Percentiles rank a stretch among this genome's conserved stretches.
phyloP scores from a whole-genome alignment of 2,888 invertebrate species.

The Calameuta filiformis region DNA sequence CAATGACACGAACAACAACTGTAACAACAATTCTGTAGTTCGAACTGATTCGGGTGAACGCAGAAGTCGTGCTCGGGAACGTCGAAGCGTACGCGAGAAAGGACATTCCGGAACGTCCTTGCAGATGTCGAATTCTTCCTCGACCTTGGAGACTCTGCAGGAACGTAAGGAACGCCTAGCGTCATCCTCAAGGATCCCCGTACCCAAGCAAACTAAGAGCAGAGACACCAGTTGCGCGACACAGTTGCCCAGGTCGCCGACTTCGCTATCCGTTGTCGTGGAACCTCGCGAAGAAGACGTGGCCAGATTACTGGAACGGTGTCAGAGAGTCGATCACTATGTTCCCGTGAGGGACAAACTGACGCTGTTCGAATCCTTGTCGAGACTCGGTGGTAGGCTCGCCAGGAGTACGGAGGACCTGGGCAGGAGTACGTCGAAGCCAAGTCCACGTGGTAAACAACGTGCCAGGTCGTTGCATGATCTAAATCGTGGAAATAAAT shows the following conservation, averaged over 20 bases:
- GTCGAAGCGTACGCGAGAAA: constrained; percentile 47
- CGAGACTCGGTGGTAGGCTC: constrained; percentile 71
- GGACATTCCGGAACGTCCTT: constrained; percentile 27
- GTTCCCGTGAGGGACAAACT: constrained; percentile 79
- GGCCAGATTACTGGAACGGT: constrained; percentile 68
- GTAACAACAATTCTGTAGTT: constrained; percentile 27
- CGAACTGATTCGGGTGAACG: constrained; percentile 50
- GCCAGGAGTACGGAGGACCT: constrained; percentile 76
- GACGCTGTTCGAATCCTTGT: constrained; percentile 77
- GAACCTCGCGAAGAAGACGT: constrained; percentile 64
- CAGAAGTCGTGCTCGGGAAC: constrained; percentile 57
- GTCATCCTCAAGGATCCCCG: constrained; percentile 42
- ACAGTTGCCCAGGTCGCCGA: constrained; percentile 20
- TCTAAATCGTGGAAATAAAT: constrained; percentile 67
- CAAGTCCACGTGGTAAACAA: constrained; percentile 67
- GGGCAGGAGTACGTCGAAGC: constrained; percentile 63
- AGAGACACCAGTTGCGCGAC: not conserved
- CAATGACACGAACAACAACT: constrained; percentile 35
- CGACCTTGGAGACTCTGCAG: constrained; percentile 32
- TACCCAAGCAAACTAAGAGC: constrained; percentile 29
- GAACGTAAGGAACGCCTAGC: constrained; percentile 45
- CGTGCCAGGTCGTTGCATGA: constrained; percentile 77
- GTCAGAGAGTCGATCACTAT: constrained; percentile 73
- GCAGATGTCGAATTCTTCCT: constrained; percentile 10
- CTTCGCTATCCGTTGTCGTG: constrained; percentile 31